Base-by-base conservation (phyloP, 2,888 invertebrate genomes). In the Rhagonycha lutea region DNA sequence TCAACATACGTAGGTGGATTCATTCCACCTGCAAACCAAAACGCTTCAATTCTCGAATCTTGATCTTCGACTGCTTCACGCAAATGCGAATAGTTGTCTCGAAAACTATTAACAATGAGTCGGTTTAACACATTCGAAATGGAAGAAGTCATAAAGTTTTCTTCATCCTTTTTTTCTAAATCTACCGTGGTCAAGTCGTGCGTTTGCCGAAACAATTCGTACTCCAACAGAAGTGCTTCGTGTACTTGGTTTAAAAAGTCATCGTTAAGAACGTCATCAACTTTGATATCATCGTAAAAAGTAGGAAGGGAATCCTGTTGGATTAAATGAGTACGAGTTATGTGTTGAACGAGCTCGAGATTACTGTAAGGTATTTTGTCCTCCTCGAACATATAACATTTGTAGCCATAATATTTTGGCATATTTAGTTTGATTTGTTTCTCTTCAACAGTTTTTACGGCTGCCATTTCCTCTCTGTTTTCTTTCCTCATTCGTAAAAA, bases 391-490 rank as follows among this genome's bases (percentile, higher is more conserved):
- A 91, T 87, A 1, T 92, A 86, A 74, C 91, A 90, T 83, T 90
- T 91, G 89, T 92, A 96, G 1, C 96, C 96, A 86, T 94, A 96
- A 86, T 93, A 96, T 69, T 91, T 90, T 0, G 94, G 95, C 92
- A 96, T 93, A 85, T 96, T 96, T 24, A 96, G 83, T 81, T 94
- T 94, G 70, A 95, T 92, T 82, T 95, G 90, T 84, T 97, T 97
- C 85, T 96, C 95, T 88, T 97, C 96, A 0, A 96, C 91, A 0
- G 95, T 95, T 74, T 91, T 90, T 11, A 94, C 83, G 1, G 89
- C 86, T 84, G 90, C 90, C 12, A 96, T 91, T 83, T 91, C 89
- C 14, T 92, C 89, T 82, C 92, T 88, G 78, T 90, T 84, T 0
- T 88, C 86, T 71, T 82, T 79, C 61, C 81, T 82, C 74, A 88